Evolutionary conservation across 2,888 invertebrate species (phyloP), one percentile per base, ranked within the genome.

Genomic region (Dicranocentrus wangi): DNA sequence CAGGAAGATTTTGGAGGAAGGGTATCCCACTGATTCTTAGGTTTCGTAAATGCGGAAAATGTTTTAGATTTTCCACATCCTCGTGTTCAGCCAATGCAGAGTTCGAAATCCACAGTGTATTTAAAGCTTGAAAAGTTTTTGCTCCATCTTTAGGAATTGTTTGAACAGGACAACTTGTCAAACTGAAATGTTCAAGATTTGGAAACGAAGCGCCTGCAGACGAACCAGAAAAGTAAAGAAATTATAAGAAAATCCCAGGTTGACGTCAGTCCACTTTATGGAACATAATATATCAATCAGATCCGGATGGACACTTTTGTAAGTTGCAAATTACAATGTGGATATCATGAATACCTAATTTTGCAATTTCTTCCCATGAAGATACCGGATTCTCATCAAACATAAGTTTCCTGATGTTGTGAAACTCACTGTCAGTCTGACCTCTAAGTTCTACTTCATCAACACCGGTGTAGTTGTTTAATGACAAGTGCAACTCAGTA

Each of bases 401-500:
- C 75, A 79, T 70, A 0, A 82, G 15, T 17, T 32, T 73, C 17
- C 13, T 28, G 2, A 79, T 15, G 2, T 13, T 55, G 7, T 1
- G 42, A 25, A 23, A 42, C 1, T 1, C 21, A 15, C n/a, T n/a
- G 8, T 19, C 19, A 19, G 2, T 5, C 8, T 13, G n/a, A 17
- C 17, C 19, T 2, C 27, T 13, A 8, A n/a, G 53, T 8, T n/a
- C 13, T 2, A n/a, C 19, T 21, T 27, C 32, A 21, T 32, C 58
- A 21, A 17, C 17, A 5, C 5, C 25, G 7, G 19, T 19, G 17
- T 58, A 96, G 88, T 95, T 93, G 89, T 98, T 98, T 81, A 96
- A 91, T 88, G 97, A 97, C 87, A 98, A 90, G 89, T 98, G 97
- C 85, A 98, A 90, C 89, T 98, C 97, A 90, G 95, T 94, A 55